Conservation (phyloP, 2,113 vertebrate genomes). For the Cyprinus carpio region DNA sequence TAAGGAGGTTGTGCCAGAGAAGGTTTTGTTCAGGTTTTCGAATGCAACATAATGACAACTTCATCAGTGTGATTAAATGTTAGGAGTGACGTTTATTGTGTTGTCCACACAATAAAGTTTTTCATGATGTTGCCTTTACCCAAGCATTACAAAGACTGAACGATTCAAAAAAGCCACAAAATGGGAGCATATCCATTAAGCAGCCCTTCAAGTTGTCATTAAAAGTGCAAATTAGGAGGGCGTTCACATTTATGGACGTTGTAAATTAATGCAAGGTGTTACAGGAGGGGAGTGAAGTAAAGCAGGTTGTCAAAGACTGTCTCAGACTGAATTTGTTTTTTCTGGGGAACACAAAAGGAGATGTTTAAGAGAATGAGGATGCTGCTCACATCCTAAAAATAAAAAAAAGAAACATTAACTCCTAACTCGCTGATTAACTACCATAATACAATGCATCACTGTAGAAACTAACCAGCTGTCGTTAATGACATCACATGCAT, state of each 20-base stretch:
- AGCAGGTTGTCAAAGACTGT: not conserved
- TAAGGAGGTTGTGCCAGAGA: constrained; percentile 8
- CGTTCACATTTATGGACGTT: constrained; percentile 54
- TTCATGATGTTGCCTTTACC: constrained; percentile 35
- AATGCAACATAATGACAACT: not conserved
- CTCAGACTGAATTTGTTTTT: not conserved
- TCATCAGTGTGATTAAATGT: constrained; percentile 1
- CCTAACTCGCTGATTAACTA: too few relatives aligned
- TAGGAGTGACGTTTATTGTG: constrained; percentile 22
- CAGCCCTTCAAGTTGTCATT: constrained; percentile 50
- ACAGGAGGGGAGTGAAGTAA: constrained; percentile 38
- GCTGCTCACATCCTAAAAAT: not conserved
- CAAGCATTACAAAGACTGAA: constrained; percentile 49
- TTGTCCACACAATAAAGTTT: not conserved
- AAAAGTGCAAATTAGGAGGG: constrained; percentile 54
- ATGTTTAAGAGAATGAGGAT: not conserved
- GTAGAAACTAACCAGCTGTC: too few relatives aligned
- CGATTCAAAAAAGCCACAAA: constrained; percentile 54
- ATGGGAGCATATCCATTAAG: constrained; percentile 38
- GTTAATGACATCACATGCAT: too few relatives aligned
- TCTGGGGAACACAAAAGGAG: not conserved
- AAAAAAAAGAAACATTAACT: not conserved
- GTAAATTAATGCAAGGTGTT: constrained; percentile 55
- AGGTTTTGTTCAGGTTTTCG: not conserved
- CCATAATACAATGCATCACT: too few relatives aligned